Percentiles rank a stretch among this genome's conserved stretches.
Conservation (phyloP, 2,888 invertebrate species). For the Drosophila setosimentum region DNA sequence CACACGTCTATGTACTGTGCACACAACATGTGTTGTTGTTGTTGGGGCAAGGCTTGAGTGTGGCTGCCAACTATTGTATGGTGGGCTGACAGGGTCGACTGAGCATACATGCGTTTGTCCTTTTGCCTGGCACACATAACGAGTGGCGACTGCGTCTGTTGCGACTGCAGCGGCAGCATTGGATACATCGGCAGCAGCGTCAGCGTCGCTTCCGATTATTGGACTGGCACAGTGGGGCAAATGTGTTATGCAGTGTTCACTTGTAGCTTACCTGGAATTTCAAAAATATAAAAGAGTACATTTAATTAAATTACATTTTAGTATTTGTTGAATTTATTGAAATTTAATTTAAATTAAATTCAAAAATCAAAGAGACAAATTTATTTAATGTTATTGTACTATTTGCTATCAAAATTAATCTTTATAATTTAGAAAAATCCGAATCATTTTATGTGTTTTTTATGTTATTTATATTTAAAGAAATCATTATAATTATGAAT, state of each 20-base stretch:
- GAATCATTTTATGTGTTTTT: not conserved
- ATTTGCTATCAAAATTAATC: not conserved
- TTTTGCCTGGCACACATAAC: slow-evolving; percentile 79
- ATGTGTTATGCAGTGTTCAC: not conserved
- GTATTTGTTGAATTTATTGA: too few species aligned
- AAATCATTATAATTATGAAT: not conserved
- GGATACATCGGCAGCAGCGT: slow-evolving; percentile 26
- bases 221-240: slow-evolving; percentile 53
- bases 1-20: slow-evolving; percentile 47
- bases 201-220: slow-evolving; percentile 60
- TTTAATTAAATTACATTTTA: not conserved
- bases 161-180: slow-evolving; percentile 24
- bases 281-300: not conserved
- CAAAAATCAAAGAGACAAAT: not conserved
- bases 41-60: not conserved
- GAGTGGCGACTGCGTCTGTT: slow-evolving; percentile 29
- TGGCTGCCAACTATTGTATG: slow-evolving; percentile 8
- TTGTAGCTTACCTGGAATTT: slow-evolving; percentile 14
- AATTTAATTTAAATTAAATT: not conserved
- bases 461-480: not conserved
- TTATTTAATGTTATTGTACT: not conserved
- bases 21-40: slow-evolving; percentile 30
- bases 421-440: too few species aligned
- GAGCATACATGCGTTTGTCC: slow-evolving; percentile 71
- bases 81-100: slow-evolving; percentile 55